phyloP scores from a whole-genome alignment of 1,140 invertebrate genomes.

The Subanguina moxae region DNA sequence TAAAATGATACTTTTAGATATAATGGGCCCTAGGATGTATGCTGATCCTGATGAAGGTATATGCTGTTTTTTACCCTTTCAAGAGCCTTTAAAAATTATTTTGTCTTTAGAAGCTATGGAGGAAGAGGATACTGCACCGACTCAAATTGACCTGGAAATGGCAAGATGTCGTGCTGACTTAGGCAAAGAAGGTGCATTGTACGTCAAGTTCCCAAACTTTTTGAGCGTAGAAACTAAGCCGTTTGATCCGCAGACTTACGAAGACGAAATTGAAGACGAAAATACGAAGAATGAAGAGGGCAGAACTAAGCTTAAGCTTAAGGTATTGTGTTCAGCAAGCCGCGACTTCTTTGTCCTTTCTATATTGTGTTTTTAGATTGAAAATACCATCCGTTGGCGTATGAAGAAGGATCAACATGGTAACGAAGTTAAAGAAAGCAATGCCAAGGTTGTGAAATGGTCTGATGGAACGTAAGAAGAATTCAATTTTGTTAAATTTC shows the following conservation, averaged over 20 bases:
- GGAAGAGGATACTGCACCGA: conserved; percentile 16
- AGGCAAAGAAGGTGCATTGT: conserved; percentile 38
- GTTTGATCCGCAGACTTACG: conserved; percentile 88
- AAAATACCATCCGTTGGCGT: conserved; percentile 96
- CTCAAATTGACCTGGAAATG: conserved; percentile 39
- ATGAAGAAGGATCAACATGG: conserved; percentile 63
- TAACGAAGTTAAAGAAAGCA: conserved; percentile 73
- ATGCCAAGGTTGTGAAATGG: conserved; percentile 90
- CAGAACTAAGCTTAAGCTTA: conserved; percentile 65
- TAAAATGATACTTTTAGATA: conserved; percentile 6
- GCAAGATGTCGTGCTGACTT: conserved; percentile 35
- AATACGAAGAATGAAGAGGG: conserved; percentile 90
- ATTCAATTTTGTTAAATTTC: neutral
- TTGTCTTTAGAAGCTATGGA: conserved; percentile 9
- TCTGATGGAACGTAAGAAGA: conserved; percentile 73
- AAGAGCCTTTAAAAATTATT: too few species aligned
- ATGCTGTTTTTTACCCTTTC: conserved; percentile 18
- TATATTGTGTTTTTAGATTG: conserved; percentile 66
- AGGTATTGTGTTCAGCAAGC: conserved; percentile 47
- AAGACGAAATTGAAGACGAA: conserved; percentile 92
- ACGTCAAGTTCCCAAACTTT: conserved; percentile 56
- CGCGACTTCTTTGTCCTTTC: too few species aligned
- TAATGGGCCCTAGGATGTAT: conserved; percentile 13
- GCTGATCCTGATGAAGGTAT: conserved; percentile 11
- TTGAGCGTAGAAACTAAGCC: conserved; percentile 66